Evolutionary conservation across 2,113 vertebrate genomes (phyloP), one percentile per base, ranked within the genome.

Genomic region (Cettia cetti): DNA sequence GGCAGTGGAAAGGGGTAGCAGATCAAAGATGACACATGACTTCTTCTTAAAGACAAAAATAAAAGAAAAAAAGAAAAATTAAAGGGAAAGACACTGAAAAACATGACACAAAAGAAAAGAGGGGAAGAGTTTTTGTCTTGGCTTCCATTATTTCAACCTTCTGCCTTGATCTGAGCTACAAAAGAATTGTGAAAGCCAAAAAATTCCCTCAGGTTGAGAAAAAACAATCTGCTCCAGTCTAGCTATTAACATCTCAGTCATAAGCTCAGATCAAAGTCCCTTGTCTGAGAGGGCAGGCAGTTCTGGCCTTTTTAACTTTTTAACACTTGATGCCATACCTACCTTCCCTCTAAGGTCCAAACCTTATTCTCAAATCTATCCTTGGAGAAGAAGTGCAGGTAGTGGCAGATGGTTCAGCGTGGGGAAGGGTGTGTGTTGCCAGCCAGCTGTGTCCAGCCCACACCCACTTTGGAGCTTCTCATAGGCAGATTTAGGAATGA

Each of bases 401-500:
- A 5, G 6, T 19, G 16, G 27, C 33, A 21, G 12, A 7, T 8
- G 14, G 18, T 24, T 27, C 1, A 1, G 15, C 0, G 0, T 9
- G 6, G 10, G 19, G 19, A 79, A n/a, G 13, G 31, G 9, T 1
- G 0, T 54, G 26, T 7, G 42, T 31, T 82, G 37, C 13, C 60
- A 77, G 40, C 7, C 14, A 12, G 14, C 11, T 37, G 7, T 65
- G 30, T 7, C 60, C n/a, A 57, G 50, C 30, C 50, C 31, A 69
- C 17, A 70, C 45, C 15, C 17, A 7, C n/a, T 49, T 6, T 76
- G 47, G 31, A 61, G 4, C 37, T 78, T 49, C 37, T n/a, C 49
- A 22, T 0, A 31, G 31, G 50, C 15, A 39, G 17, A 45, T 23
- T 53, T 45, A 70, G 23, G 42, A 52, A 78, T 6, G 19, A 80